phyloP scores from a whole-genome alignment of 2,888 invertebrate species.

The Conomelus anceps region DNA sequence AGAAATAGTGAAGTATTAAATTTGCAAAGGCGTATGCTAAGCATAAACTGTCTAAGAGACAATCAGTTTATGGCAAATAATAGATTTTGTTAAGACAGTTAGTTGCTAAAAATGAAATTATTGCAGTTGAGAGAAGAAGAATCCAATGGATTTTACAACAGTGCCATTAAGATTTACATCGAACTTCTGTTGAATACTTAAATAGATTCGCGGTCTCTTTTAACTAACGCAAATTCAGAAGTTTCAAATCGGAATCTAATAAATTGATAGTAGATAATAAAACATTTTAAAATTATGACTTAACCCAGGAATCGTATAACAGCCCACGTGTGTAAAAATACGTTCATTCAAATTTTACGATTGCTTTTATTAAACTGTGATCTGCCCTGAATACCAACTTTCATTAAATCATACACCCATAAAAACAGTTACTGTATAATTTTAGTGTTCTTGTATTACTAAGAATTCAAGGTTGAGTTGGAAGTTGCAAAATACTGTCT shows the following conservation, averaged over 20 bases:
- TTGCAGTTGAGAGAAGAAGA: background rate
- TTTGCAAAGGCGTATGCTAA: background rate
- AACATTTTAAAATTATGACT: background rate
- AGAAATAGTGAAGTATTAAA: background rate
- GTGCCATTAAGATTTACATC: background rate
- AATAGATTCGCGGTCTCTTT: background rate
- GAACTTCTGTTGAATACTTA: background rate
- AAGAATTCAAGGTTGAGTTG: background rate
- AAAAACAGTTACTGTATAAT: background rate
- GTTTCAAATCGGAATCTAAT: background rate
- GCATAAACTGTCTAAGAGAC: background rate
- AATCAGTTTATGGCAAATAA: background rate
- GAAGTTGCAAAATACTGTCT: background rate
- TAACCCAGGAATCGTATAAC: background rate
- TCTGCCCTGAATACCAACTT: background rate
- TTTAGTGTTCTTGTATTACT: background rate
- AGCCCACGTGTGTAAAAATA: background rate
- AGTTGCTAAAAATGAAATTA: background rate
- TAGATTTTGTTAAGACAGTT: background rate
- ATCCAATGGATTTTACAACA: background rate
- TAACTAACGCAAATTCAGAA: background rate
- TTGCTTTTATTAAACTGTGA: background rate
- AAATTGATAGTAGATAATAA: background rate
- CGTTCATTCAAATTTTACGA: background rate
- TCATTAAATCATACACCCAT: background rate